Conservation (phyloP, 23 tunicate species). For the Oikopleura albicans region DNA sequence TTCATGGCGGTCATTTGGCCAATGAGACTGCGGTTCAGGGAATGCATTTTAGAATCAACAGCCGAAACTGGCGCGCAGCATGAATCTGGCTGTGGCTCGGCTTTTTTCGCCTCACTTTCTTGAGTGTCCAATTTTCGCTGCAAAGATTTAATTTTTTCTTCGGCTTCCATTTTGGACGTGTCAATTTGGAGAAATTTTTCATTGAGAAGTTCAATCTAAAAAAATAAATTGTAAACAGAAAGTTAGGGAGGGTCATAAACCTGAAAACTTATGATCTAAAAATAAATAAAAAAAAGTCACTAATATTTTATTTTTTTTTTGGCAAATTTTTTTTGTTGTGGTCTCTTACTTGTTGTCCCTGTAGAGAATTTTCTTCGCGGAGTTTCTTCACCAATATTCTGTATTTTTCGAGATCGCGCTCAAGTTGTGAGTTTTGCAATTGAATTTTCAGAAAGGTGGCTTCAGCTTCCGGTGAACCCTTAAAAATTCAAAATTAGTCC, state of each 20-base stretch:
- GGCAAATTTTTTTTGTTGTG: too few relatives aligned
- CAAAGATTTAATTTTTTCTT: neutral
- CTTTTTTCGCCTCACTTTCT: neutral
- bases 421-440: neutral
- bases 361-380: neutral
- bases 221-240: too few relatives aligned
- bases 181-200: neutral
- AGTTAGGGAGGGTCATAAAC: neutral
- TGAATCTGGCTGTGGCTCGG: neutral
- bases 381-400: neutral
- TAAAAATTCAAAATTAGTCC: neutral
- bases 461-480: conserved; percentile 17
- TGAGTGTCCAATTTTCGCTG: neutral
- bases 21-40: neutral
- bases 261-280: too few relatives aligned
- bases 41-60: neutral
- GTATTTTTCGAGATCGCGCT: neutral
- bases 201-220: neutral
- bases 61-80: too few relatives aligned
- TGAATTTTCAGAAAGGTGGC: neutral
- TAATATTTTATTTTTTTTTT: too few relatives aligned
- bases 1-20: neutral
- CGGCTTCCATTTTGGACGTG: neutral
- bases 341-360: neutral
- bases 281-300: too few relatives aligned